Conservation (phyloP, 2,113 vertebrate species). For the Hepsetus odoe region DNA sequence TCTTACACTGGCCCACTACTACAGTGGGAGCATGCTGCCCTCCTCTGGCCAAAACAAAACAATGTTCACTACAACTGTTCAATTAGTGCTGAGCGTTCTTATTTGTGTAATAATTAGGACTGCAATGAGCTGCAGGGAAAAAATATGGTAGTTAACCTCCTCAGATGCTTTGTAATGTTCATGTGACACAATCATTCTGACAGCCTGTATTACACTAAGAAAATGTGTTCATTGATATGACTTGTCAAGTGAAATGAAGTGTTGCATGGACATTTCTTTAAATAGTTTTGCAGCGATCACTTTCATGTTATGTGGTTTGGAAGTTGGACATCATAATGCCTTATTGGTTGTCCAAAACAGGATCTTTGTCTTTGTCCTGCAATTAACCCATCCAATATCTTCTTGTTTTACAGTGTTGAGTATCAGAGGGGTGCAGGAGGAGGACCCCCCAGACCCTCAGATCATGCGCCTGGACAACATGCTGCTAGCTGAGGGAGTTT, state of each 20-base stretch:
- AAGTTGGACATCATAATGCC: not conserved
- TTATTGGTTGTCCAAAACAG: not conserved
- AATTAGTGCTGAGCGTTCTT: not conserved
- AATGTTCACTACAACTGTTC: constrained; percentile 25
- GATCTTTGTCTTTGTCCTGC: not conserved
- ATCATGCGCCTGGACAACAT: constrained; percentile 90
- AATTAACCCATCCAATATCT: too few species aligned
- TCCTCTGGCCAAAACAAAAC: constrained; percentile 67
- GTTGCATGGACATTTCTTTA: too few species aligned
- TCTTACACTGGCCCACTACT: constrained; percentile 65
- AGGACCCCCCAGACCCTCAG: constrained; percentile 85
- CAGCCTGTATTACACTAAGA: too few species aligned
- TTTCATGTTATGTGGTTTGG: too few species aligned
- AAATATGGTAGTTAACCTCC: too few species aligned
- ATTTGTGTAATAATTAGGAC: not conserved
- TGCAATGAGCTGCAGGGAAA: too few species aligned
- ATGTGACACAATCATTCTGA: too few species aligned
- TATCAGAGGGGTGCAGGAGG: constrained; percentile 84
- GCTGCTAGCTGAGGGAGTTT: constrained; percentile 88
- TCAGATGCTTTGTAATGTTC: not conserved
- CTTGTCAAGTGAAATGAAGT: too few species aligned
- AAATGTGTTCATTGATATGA: too few species aligned
- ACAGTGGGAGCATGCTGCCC: constrained; percentile 69
- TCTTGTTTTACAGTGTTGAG: constrained; percentile 76
- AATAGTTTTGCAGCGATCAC: too few species aligned